Percentiles rank a stretch among this genome's conserved stretches.
Conservation (phyloP, 1,140 invertebrate species). For the Lepidotrigona ventralis region DNA sequence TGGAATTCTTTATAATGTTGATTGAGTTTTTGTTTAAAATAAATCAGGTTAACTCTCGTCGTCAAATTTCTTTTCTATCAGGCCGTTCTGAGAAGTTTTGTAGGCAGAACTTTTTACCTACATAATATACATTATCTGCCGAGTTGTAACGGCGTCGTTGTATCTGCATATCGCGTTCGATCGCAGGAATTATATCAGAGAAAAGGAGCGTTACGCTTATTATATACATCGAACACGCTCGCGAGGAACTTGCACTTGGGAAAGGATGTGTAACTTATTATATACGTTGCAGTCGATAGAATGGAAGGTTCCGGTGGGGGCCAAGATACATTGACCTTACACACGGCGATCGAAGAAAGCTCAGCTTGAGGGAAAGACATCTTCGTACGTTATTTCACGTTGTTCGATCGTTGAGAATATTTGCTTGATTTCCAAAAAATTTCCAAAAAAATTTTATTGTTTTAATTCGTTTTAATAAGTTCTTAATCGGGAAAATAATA, state of each 20-base stretch:
- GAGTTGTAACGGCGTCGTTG: background rate
- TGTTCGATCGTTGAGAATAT: background rate
- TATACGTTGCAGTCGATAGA: constrained; percentile 24
- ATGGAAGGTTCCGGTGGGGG: constrained; percentile 7
- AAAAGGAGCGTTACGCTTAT: constrained; percentile 4
- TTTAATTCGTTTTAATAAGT: too few species aligned
- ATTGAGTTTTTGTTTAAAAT: background rate
- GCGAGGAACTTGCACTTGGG: constrained; percentile 10
- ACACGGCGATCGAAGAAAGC: constrained; percentile 27
- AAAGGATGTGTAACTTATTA: constrained; percentile 25
- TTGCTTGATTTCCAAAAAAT: background rate
- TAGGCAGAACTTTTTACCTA: background rate
- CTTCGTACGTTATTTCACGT: background rate
- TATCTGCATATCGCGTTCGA: constrained; percentile 9
- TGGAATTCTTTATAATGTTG: background rate
- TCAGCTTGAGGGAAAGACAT: constrained; percentile 4
- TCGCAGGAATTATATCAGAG: constrained; percentile 4
- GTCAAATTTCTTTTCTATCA: background rate
- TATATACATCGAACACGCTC: constrained; percentile 21
- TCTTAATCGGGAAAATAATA: too few species aligned
- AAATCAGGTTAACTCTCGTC: background rate
- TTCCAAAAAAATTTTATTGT: too few species aligned
- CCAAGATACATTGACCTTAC: constrained; percentile 29
- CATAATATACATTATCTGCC: background rate
- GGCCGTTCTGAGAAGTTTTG: background rate